Evolutionary conservation across 1,140 invertebrate genomes (phyloP), one percentile per base, ranked within the genome.

Genomic region (Uloborus diversus): DNA sequence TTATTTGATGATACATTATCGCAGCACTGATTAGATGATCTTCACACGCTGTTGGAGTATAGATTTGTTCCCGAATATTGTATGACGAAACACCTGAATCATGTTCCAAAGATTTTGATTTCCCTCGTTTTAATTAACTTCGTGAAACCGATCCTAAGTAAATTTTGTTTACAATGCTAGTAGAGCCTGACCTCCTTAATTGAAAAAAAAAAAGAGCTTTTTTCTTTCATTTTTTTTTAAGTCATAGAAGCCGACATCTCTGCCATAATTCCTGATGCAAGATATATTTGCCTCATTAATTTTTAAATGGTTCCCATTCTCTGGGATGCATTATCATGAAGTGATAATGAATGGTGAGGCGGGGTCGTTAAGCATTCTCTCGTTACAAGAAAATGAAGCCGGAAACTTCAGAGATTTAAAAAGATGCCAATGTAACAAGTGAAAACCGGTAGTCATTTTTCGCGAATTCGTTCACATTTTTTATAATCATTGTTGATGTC

Each of bases 211-310:
- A 56, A 14, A n/a, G 32, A 5, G 2, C n/a, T n/a, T n/a, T n/a
- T n/a, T n/a, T n/a, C n/a, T 32, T n/a, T 70, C 49, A 20, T 23
- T 32, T 4, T 23, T 47, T 33, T 5, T 23, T 4, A 47, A 66
- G 23, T 17, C 32, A 7, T 28, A 4, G 17, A 35, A 51, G 65
- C 65, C 42, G 27, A 30, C 42, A 35, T 68, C 37, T 51, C n/a
- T n/a, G n/a, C 28, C 20, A 70, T 56, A 53, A 56, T 23, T 70
- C 47, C 66, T 70, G 49, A 35, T 56, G 51, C 51, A 70, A 70
- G 66, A 70, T 70, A 70, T 57, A 70, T 70, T 70, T 57, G 3
- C 66, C 51, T 70, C 66, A 70, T 70, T 70, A 70, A 70, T 70
- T 70, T 70, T 70, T 70, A 70, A 70, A 70, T 70, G 51, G 66